Base-by-base conservation (phyloP, 2,113 vertebrate species). In the chimpanzee (Pan troglodytes) region DNA sequence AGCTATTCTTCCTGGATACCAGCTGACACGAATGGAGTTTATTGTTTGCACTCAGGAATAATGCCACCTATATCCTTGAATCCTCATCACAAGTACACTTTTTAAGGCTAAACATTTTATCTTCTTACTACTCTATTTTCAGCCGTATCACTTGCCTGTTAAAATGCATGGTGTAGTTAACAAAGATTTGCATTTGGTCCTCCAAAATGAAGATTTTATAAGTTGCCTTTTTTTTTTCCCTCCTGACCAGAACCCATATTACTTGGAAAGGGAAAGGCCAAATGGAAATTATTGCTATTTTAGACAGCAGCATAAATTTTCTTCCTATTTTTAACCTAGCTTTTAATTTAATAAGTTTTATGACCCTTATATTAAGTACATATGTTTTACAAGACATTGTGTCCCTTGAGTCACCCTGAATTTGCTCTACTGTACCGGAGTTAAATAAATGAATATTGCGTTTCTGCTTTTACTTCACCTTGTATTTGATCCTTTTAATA, bases 301-400 rank as follows among this genome's bases (percentile, higher is more conserved):
- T 98, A 98, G 99, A 99, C 99, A 99, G 99, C 99, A 98, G 96
- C 99, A 99, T 99, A 99, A 99, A 99, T 99, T 99, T 99, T 99
- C 98, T 99, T 99, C 99, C 99, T 99, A 99, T 99, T 99, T 99
- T 99, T 99, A 99, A 99, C 99, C 99, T 99, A 99, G 98, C 99
- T 99, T 99, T 99, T 99, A 99, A 99, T 99, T 99, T 99, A 99
- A 99, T 99, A 99, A 99, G 99, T 99, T 99, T 99, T 99, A 99
- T 99, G 99, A 98, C 99, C 98, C 98, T 99, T 99, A 99, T 99
- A 99, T 99, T 99, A 99, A 99, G 99, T 99, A 99, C 99, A 99
- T 99, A 99, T 99, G 99, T 99, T 99, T 99, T 99, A 99, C 99
- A 99, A 99, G 99, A 99, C 99, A 98, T 96, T 96, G 98, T 99